These are phyloP conservation scores for Amphimedon queenslandica DNA, from an alignment of 37 sponge, comb jelly and placozoan genomes.

Conservation along the genomic window DNA sequence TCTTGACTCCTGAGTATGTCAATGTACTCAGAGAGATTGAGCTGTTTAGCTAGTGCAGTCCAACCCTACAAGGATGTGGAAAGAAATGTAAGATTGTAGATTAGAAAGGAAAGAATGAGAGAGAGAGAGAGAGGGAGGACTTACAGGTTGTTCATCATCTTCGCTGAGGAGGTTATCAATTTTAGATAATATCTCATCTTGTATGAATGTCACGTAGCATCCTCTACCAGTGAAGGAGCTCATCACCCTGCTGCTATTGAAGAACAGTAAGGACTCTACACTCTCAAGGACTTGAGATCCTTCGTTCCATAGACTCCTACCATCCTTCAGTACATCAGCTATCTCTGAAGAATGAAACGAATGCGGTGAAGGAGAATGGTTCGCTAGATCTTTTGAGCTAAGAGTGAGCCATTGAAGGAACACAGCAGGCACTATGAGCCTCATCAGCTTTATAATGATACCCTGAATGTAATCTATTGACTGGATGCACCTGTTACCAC, in stretches of 20 bases:
- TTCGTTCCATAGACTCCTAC: conserved; percentile 10
- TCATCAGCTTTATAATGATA: conserved; percentile 26
- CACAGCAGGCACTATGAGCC: conserved; percentile 50
- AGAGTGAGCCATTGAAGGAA: conserved; percentile 38
- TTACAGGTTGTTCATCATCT: conserved; percentile 29
- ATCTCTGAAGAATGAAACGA: conserved; percentile 41
- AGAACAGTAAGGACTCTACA: conserved; percentile 47
- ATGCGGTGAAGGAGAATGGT: conserved; percentile 21
- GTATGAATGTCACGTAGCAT: conserved; percentile 43
- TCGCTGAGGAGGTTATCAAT: conserved; percentile 45
- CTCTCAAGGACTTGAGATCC: conserved; percentile 19
- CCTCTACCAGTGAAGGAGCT: conserved; percentile 4
- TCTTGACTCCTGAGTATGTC: conserved; percentile 46
- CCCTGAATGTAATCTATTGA: conserved; percentile 50
- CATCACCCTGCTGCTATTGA: conserved; percentile 27
- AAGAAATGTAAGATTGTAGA: no score
- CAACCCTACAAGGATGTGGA: conserved; percentile 58
- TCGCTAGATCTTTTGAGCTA: conserved; percentile 49
- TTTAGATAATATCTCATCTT: conserved; percentile 15
- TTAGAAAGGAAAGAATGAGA: neutral
- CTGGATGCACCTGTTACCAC: conserved; percentile 37
- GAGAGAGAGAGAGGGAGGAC: neutral
- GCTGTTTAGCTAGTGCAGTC: conserved; percentile 44
- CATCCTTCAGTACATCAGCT: conserved; percentile 9
- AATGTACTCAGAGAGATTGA: conserved; percentile 49